phyloP scores from a whole-genome alignment of 1,140 invertebrate species.

The Ostrea denselamellosa region DNA sequence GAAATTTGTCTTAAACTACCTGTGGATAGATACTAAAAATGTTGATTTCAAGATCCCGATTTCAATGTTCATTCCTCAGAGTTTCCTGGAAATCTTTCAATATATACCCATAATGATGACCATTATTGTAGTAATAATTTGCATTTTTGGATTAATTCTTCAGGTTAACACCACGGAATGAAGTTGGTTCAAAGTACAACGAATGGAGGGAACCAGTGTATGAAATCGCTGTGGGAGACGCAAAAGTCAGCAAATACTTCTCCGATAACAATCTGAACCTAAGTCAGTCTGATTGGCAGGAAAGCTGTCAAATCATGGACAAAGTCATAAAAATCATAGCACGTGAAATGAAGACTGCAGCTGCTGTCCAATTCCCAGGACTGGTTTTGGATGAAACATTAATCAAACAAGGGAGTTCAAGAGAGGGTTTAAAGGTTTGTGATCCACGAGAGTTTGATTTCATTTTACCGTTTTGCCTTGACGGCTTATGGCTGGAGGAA shows the following conservation, averaged over 20 bases:
- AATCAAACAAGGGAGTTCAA: conserved; percentile 20
- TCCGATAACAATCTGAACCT: neutral
- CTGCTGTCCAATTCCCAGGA: neutral
- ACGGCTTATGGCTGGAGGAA: neutral
- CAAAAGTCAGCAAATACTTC: neutral
- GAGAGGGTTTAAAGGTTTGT: neutral
- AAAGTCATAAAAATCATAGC: neutral
- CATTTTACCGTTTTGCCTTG: neutral
- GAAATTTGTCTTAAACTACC: too few relatives aligned
- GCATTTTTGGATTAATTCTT: neutral
- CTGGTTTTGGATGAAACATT: neutral
- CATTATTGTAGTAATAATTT: too few relatives aligned
- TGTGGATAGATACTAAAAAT: too few relatives aligned
- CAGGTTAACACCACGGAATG: neutral
- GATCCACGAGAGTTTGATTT: conserved; percentile 8
- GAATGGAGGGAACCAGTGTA: neutral
- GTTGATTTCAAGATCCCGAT: too few relatives aligned
- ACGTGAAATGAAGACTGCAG: neutral
- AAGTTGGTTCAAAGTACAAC: conserved; percentile 1
- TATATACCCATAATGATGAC: too few relatives aligned
- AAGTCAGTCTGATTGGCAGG: neutral
- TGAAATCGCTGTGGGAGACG: neutral
- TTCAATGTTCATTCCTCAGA: too few relatives aligned
- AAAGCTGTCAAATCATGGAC: neutral
- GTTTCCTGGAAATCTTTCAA: too few relatives aligned